phyloP scores from a whole-genome alignment of 64 coral and sea anemone species.

The Pocillopora damicornis region DNA sequence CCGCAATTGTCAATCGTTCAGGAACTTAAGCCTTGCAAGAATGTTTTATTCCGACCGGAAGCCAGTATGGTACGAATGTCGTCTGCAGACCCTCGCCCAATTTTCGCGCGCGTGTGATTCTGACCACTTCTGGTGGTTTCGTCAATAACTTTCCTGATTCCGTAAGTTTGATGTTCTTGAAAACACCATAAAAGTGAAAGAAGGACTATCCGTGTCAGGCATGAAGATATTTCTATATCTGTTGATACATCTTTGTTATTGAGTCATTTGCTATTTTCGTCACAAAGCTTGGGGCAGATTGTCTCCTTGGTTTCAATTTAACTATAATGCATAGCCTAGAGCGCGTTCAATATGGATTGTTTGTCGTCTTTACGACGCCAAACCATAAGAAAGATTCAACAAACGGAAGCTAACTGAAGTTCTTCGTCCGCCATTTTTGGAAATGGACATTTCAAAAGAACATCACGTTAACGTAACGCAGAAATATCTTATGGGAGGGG shows the following conservation, averaged over 20 bases:
- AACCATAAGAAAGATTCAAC: too few relatives aligned
- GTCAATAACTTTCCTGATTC: background rate
- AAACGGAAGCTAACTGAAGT: background rate
- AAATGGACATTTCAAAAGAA: background rate
- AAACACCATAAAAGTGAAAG: too few relatives aligned
- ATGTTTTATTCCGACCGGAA: conserved; percentile 5
- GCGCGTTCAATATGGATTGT: background rate
- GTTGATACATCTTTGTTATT: background rate
- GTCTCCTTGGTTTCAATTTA: background rate
- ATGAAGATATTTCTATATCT: background rate
- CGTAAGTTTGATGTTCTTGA: background rate
- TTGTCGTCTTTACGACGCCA: background rate
- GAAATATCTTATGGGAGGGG: background rate
- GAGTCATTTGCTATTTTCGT: conserved; percentile 34
- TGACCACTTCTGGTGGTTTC: background rate
- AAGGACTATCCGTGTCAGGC: background rate
- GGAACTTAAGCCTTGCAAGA: background rate
- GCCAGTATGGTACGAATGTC: background rate
- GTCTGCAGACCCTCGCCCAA: background rate
- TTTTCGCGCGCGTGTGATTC: too few relatives aligned
- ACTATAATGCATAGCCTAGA: background rate
- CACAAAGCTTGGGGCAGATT: background rate
- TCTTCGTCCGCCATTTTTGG: conserved; percentile 6
- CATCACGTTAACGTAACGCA: background rate
- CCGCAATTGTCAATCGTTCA: background rate